Conservation (phyloP, 2,888 invertebrate species). For the Acanthococcus lagerstroemiae region DNA sequence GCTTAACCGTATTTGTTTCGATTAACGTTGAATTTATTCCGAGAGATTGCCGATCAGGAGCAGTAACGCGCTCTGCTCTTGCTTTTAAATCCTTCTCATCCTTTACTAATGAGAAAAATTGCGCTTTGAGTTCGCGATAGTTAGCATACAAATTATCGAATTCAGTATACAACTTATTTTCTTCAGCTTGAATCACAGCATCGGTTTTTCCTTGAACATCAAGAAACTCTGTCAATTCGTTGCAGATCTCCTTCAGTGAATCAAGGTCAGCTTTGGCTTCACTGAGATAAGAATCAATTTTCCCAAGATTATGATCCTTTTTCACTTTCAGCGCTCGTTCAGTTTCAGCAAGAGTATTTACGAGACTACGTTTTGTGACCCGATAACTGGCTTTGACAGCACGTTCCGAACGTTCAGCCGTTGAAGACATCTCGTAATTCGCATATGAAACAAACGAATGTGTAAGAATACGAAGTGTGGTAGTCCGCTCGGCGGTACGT, state of each 20-base stretch:
- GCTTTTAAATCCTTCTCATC: neutral
- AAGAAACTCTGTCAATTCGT: neutral
- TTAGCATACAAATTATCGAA: neutral
- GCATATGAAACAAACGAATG: too few relatives aligned
- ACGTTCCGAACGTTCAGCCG: neutral
- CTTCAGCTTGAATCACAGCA: neutral
- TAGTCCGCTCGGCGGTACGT: too few relatives aligned
- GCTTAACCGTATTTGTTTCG: neutral
- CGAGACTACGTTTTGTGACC: neutral
- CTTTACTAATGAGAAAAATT: neutral
- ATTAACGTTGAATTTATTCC: neutral
- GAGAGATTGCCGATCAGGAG: neutral
- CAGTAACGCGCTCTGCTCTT: neutral
- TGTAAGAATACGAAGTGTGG: too few relatives aligned
- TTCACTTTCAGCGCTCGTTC: neutral
- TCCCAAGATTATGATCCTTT: neutral
- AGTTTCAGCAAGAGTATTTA: neutral
- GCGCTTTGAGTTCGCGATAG: neutral
- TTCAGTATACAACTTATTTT: neutral
- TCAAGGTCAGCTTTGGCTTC: neutral
- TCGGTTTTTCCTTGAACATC: neutral
- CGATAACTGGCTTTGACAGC: neutral
- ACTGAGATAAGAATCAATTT: neutral
- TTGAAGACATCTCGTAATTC: neutral
- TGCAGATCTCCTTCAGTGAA: neutral